A percentile compares a stretch with the other conserved stretches of the same genome.
Conservation (phyloP, 2,888 invertebrate genomes). For the Microchrysa polita region DNA sequence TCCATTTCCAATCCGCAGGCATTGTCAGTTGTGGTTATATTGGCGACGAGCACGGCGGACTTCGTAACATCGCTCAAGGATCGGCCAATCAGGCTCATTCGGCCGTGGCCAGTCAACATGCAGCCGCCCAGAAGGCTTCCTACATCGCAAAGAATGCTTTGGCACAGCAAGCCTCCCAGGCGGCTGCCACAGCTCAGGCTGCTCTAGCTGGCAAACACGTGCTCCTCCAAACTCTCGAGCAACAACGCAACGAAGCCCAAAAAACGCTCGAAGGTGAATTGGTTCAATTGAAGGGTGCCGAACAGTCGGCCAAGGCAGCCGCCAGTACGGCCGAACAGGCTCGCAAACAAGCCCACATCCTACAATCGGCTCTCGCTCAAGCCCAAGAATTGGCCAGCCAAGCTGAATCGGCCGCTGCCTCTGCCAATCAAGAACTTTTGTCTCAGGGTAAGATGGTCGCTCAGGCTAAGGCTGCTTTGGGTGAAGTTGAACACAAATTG, state of each 20-base stretch:
- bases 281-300: slow-evolving; percentile 76
- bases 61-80: slow-evolving; percentile 77
- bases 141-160: slow-evolving; percentile 75
- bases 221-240: slow-evolving; percentile 71
- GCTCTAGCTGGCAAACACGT: slow-evolving; percentile 72
- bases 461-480: slow-evolving; percentile 72
- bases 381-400: slow-evolving; percentile 72
- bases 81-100: slow-evolving; percentile 82
- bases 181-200: slow-evolving; percentile 71
- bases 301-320: slow-evolving; percentile 73
- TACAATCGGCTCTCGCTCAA: slow-evolving; percentile 75
- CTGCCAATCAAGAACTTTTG: slow-evolving; percentile 75
- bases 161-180: slow-evolving; percentile 76
- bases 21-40: slow-evolving; percentile 27
- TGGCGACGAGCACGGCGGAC: slow-evolving; percentile 61
- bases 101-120: slow-evolving; percentile 77
- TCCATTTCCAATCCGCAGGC: background rate
- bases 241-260: slow-evolving; percentile 75
- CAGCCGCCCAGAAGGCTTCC: slow-evolving; percentile 75
- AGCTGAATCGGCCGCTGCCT: slow-evolving; percentile 74
- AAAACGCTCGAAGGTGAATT: slow-evolving; percentile 75
- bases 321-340: slow-evolving; percentile 75
- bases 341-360: slow-evolving; percentile 72
- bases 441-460: slow-evolving; percentile 80
- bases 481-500: slow-evolving; percentile 72